Base-by-base conservation (phyloP, 2,113 vertebrate species). In the Corydoras sp. region DNA sequence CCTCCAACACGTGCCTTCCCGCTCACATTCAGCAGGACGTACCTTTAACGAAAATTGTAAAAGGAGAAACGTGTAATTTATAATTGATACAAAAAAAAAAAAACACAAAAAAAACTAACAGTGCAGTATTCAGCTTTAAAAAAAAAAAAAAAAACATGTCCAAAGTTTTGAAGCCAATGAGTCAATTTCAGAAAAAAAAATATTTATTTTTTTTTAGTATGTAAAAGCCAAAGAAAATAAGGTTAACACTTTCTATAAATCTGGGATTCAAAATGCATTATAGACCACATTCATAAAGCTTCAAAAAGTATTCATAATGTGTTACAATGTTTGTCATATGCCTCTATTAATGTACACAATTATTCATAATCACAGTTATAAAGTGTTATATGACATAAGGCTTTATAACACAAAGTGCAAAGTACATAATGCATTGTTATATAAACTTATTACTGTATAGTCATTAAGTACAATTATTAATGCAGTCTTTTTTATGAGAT, bases 51-150 rank as follows among this genome's bases (percentile, higher is more conserved):
- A 74, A 58, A 30, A 48, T 76, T 82, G 83, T 63, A 55, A 79
- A 79, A 82, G 79, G 80, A 83, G 79, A 78, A 78, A 72, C 82
- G 79, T 81, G 81, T 83, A 85, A 81, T 87, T 85, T 81, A 81
- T 82, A 62, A 69, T 67, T 65, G 35, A 43, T 77, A 61, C 76
- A 77, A 85, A 83, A 85, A 81, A 82, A 85, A 78, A 74, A 81
- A 88, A 83, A 84, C 1, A 24, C 18, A 24, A 78, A 83, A 62
- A 75, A 55, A 50, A 73, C 71, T 70, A 83, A 79, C 80, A 81
- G 76, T 85, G 77, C 85, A 85, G 85, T 89, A 87, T 89, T 89
- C 89, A 86, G 86, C 81, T 84, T 78, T 80, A 80, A 83, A 73
- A 24, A 24, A 24, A 24, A 24, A 79, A 86, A 83, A 24, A 24